A percentile compares a stretch with the other conserved stretches of the same genome.
phyloP scores from a whole-genome alignment of 2,797 vertebrate genomes.

The Pachyuromys duprasi region DNA sequence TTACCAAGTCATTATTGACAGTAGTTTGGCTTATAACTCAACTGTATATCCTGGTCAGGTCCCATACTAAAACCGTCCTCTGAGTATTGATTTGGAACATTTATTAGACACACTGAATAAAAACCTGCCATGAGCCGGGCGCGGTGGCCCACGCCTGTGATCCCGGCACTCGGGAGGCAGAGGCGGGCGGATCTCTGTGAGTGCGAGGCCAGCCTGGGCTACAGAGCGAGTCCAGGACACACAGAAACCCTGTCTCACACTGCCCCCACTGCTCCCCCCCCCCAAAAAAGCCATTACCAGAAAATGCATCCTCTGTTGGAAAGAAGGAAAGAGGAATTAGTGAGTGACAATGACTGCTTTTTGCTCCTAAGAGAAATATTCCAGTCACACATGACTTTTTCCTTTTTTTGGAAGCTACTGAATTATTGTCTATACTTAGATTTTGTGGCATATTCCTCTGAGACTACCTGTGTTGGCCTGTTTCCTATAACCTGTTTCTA shows the following conservation, averaged over 20 bases:
- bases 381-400: conserved; percentile 14
- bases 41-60: conserved; percentile 25
- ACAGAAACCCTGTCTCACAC: too few relatives aligned
- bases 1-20: conserved; percentile 39
- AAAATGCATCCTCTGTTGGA: neutral
- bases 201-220: too few relatives aligned
- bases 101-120: conserved; percentile 38
- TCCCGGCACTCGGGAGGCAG: too few relatives aligned
- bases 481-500: neutral
- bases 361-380: conserved; percentile 5
- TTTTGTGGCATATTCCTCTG: conserved; percentile 13
- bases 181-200: too few relatives aligned
- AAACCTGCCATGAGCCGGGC: neutral
- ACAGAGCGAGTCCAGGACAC: too few relatives aligned
- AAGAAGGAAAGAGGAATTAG: conserved; percentile 6
- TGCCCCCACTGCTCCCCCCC: too few relatives aligned
- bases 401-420: neutral
- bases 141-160: too few relatives aligned
- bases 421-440: conserved; percentile 26
- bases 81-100: conserved; percentile 46
- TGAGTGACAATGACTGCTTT: conserved; percentile 19
- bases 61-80: conserved; percentile 1
- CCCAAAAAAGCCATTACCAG: neutral
- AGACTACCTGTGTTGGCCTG: neutral
- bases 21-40: conserved; percentile 36